A percentile compares a stretch with the other conserved stretches of the same genome.
These are phyloP conservation scores for Urocitellus parryii DNA, from an alignment of 2,113 vertebrate genomes.

Conservation along the genomic window DNA sequence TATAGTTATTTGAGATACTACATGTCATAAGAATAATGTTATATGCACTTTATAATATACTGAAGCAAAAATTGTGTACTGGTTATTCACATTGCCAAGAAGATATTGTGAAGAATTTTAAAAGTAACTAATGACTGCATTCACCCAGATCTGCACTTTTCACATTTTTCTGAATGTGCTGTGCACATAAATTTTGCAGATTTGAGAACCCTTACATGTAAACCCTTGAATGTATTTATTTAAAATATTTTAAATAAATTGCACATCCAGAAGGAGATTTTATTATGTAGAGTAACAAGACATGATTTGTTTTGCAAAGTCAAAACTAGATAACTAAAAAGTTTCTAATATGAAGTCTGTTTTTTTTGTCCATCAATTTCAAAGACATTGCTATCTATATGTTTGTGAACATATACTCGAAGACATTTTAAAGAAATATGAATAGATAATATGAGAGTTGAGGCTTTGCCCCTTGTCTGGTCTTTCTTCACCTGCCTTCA, in stretches of 20 bases:
- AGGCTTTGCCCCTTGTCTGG: background rate
- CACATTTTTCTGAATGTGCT: background rate
- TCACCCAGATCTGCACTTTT: background rate
- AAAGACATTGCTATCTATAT: background rate
- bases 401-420: background rate
- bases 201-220: background rate
- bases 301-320: conserved; percentile 23
- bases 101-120: conserved; percentile 29
- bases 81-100: conserved; percentile 21
- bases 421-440: conserved; percentile 34
- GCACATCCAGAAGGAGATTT: background rate
- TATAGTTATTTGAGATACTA: background rate
- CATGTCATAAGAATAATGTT: background rate
- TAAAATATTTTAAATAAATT: conserved; percentile 28
- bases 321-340: background rate
- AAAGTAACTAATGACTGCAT: background rate
- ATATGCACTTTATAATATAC: background rate
- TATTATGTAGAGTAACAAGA: conserved; percentile 31
- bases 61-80: conserved; percentile 14
- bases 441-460: background rate
- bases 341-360: background rate
- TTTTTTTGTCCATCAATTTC: conserved; percentile 24
- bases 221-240: background rate
- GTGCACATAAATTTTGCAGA: background rate
- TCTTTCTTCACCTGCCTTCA: background rate